Percentiles rank a stretch among this genome's conserved stretches.
Conservation (phyloP, 2,113 vertebrate genomes). For the Cephalopterus ornatus region DNA sequence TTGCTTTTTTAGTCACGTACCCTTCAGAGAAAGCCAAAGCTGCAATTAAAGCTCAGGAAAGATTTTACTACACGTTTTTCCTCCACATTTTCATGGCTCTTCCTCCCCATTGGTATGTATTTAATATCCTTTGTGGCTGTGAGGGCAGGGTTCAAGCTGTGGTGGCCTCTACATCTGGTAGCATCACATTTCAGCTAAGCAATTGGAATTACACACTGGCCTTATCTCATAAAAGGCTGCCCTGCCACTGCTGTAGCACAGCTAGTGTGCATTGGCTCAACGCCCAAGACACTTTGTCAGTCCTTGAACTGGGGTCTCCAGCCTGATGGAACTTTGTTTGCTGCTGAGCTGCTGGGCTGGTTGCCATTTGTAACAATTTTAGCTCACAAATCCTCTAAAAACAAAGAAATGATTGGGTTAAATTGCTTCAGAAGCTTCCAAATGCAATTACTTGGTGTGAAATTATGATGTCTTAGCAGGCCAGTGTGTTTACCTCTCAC, state of each 20-base stretch:
- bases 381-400: slow-evolving; percentile 43
- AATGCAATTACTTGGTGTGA: slow-evolving; percentile 37
- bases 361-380: slow-evolving; percentile 53
- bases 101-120: slow-evolving; percentile 52
- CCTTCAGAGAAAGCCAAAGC: slow-evolving; percentile 40
- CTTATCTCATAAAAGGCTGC: slow-evolving; percentile 14
- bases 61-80: slow-evolving; percentile 64
- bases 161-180: slow-evolving; percentile 49
- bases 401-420: slow-evolving; percentile 51
- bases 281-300: slow-evolving; percentile 32
- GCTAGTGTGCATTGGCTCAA: slow-evolving; percentile 3
- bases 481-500: slow-evolving; percentile 34
- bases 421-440: slow-evolving; percentile 52
- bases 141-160: slow-evolving; percentile 42
- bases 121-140: slow-evolving; percentile 53
- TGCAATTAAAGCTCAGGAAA: slow-evolving; percentile 65
- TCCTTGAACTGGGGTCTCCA: slow-evolving; percentile 52
- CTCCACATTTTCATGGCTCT: slow-evolving; percentile 51
- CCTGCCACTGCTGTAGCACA: background rate
- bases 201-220: background rate
- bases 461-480: slow-evolving; percentile 38
- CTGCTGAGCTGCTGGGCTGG: slow-evolving; percentile 27
- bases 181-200: slow-evolving; percentile 23
- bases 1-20: slow-evolving; percentile 59
- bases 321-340: slow-evolving; percentile 47